Evolutionary conservation across 2,888 invertebrate species (phyloP).

Genomic region (Tenthredo mesomela): DNA sequence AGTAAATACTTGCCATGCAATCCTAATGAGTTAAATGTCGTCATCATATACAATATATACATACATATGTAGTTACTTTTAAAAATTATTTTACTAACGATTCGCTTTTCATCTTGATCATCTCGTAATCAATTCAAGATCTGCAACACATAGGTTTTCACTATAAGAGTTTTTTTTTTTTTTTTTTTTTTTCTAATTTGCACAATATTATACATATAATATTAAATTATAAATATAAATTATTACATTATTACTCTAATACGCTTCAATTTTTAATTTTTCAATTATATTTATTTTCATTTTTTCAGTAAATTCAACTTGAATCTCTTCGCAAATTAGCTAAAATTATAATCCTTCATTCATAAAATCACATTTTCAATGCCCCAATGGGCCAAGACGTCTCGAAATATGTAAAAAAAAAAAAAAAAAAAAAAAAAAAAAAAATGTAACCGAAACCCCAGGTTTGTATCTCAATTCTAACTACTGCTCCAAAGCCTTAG

Average conservation of each 20-base stretch:
- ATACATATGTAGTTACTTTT: neutral
- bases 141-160: neutral
- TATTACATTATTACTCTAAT: neutral
- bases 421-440: no score
- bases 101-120: neutral
- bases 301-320: neutral
- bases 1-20: slow-evolving; percentile 59
- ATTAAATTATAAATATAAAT: neutral
- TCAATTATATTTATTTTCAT: neutral
- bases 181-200: no score
- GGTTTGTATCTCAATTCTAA: no score
- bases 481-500: no score
- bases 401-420: no score
- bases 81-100: slow-evolving; percentile 7
- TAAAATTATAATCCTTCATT: neutral
- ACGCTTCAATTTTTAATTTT: neutral
- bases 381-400: no score
- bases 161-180: neutral
- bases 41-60: slow-evolving; percentile 37
- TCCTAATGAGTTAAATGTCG: slow-evolving; percentile 66
- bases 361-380: neutral
- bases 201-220: neutral
- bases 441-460: no score
- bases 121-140: neutral
- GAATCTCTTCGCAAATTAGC: neutral